A percentile compares a stretch with the other conserved stretches of the same genome.
Evolutionary conservation across 23 tunicate species (phyloP).

Genomic region (Halocynthia roretzi): DNA sequence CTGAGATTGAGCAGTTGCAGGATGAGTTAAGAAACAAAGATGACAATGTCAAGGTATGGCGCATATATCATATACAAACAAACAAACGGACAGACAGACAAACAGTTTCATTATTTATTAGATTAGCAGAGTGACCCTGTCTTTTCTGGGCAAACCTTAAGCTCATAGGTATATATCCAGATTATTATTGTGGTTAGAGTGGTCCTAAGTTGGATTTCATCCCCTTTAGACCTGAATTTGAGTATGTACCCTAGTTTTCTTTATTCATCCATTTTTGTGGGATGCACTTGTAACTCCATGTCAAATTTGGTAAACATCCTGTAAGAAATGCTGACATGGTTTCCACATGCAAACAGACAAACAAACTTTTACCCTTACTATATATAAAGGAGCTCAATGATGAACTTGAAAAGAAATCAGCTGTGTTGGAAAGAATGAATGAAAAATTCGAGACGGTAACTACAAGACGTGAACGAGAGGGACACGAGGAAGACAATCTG

Average conservation of each 20-base stretch:
- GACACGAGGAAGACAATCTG: conserved; percentile 68
- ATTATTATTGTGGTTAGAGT: no score
- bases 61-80: no score
- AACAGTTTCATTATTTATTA: no score
- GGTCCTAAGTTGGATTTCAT: no score
- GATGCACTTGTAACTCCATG: neutral
- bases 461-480: conserved; percentile 56
- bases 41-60: conserved; percentile 65
- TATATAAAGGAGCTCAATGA: conserved; percentile 47
- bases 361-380: no score
- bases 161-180: no score
- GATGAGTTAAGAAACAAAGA: conserved; percentile 60
- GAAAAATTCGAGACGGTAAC: conserved; percentile 50
- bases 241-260: no score
- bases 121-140: no score
- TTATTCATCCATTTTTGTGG: no score
- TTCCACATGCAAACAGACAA: neutral
- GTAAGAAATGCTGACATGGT: neutral
- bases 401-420: conserved; percentile 51
- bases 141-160: no score
- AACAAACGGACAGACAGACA: no score
- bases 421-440: conserved; percentile 45
- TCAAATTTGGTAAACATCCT: neutral
- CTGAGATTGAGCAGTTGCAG: conserved; percentile 71
- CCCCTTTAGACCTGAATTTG: no score